Conservation (phyloP, 1,140 invertebrate genomes). For the Choristoneura fumiferana region DNA sequence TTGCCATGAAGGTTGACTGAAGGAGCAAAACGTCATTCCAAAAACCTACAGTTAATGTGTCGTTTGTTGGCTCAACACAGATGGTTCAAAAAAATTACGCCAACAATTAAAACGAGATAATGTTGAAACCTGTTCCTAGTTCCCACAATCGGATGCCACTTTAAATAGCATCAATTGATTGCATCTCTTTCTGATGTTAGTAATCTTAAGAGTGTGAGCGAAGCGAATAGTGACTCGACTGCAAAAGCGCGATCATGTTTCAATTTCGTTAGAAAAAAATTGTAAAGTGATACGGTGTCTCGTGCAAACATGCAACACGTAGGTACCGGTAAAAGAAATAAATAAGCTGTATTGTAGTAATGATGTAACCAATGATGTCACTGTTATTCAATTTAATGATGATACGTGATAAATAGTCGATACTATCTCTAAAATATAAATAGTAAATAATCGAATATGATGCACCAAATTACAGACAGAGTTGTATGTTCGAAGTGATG, state of each 20-base stretch:
- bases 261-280: conserved; percentile 1
- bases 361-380: conserved; percentile 11
- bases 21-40: too few relatives aligned
- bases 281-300: conserved; percentile 5
- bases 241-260: conserved; percentile 11
- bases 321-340: not conserved
- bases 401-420: too few relatives aligned
- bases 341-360: not conserved
- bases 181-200: not conserved
- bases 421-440: too few relatives aligned
- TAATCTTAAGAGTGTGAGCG: not conserved
- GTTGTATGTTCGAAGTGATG: too few relatives aligned
- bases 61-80: not conserved
- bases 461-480: too few relatives aligned
- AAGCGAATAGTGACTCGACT: not conserved
- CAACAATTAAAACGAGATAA: conserved; percentile 6
- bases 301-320: not conserved
- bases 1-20: too few relatives aligned
- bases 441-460: too few relatives aligned
- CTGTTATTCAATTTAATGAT: too few relatives aligned
- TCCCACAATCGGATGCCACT: conserved; percentile 5
- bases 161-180: not conserved
- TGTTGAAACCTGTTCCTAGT: conserved; percentile 13
- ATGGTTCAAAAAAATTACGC: not conserved
- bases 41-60: too few relatives aligned